Conservation (phyloP, 1,140 invertebrate species). For the Geopemphigus sp. region DNA sequence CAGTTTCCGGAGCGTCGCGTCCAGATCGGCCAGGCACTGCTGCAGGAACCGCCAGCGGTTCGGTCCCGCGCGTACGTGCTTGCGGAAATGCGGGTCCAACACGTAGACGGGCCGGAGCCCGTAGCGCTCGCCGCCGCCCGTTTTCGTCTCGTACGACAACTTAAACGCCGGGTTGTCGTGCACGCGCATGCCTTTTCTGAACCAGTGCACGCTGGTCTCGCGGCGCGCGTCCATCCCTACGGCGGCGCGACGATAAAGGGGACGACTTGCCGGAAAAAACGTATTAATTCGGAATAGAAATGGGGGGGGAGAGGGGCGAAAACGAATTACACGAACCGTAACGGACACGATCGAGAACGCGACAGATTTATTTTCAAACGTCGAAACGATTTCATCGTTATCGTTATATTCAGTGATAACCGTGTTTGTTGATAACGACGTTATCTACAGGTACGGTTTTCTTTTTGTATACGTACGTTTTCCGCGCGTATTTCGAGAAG, state of each 20-base stretch:
- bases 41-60: constrained; percentile 71
- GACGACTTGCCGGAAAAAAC: no score
- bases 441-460: no score
- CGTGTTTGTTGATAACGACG: no score
- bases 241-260: not conserved
- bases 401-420: no score
- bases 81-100: constrained; percentile 66
- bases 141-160: constrained; percentile 59
- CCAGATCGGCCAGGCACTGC: constrained; percentile 67
- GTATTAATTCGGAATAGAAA: no score
- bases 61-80: constrained; percentile 63
- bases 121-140: constrained; percentile 4
- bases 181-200: constrained; percentile 68
- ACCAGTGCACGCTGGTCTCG: constrained; percentile 64
- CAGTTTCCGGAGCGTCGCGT: constrained; percentile 61
- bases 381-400: no score
- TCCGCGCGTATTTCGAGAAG: no score
- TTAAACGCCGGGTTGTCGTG: constrained; percentile 71
- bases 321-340: no score
- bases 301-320: no score
- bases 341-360: no score
- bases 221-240: not conserved
- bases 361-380: no score
- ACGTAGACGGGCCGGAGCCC: constrained; percentile 66
- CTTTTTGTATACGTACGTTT: no score